These are phyloP conservation scores for Nomada hirtipes DNA, from an alignment of 2,888 invertebrate species.

Conservation along the genomic window DNA sequence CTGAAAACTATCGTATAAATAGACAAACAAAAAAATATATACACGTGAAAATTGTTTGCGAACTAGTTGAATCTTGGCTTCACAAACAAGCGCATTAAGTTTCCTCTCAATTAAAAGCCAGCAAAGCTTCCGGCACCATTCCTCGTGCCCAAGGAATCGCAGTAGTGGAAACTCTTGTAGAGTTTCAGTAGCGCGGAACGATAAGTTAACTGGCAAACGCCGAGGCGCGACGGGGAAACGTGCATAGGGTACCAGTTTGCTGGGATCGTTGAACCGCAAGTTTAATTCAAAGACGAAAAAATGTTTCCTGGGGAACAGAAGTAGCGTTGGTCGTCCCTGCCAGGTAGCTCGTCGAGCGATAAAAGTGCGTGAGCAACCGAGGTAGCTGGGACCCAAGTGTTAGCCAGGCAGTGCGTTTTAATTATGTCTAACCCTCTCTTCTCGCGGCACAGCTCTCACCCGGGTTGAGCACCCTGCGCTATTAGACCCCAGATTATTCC, in stretches of 20 bases:
- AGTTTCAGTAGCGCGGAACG: neutral
- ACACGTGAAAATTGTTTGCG: neutral
- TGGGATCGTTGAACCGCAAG: conserved; percentile 5
- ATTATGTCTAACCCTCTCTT: conserved; percentile 71
- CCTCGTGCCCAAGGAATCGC: neutral
- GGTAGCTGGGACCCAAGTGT: conserved; percentile 49
- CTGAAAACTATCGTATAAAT: no score
- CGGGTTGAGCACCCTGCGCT: conserved; percentile 67
- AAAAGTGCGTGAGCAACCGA: conserved; percentile 57
- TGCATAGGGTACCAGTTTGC: neutral
- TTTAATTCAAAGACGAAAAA: conserved; percentile 17
- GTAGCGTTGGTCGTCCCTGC: conserved; percentile 8
- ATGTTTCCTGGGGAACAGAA: conserved; percentile 2
- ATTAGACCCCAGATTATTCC: conserved; percentile 78
- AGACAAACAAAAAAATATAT: neutral
- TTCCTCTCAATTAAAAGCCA: no score
- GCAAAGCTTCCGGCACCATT: no score
- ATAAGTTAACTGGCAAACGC: conserved; percentile 7
- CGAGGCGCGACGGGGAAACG: neutral
- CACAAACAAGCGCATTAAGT: neutral
- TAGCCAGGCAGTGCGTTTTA: conserved; percentile 75
- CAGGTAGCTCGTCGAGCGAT: conserved; percentile 25
- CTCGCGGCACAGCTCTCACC: conserved; percentile 42
- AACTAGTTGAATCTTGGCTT: neutral
- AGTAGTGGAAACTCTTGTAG: neutral